Base-by-base conservation (phyloP, 2,888 invertebrate species). In the Brachypalpus laphriformis region DNA sequence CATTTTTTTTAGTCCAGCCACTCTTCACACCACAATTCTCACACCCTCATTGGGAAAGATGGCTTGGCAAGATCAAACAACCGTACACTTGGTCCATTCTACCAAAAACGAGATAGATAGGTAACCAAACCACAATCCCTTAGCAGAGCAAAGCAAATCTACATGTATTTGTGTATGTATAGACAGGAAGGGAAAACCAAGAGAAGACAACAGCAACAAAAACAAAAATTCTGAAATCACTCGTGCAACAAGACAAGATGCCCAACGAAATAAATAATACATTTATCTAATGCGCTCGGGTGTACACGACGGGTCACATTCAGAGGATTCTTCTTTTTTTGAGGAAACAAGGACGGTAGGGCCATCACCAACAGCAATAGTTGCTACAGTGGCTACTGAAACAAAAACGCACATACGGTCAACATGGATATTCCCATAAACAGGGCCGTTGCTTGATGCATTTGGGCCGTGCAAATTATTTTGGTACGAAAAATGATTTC, bases 241-340 rank as follows among this genome's bases (percentile, higher is more conserved):
- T 80, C 83, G 80, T 83, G 83, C 80, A 83, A 65, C 51, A 85
- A 78, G 70, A 61, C 75, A 83, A 74, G 47, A 80, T 85, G 83
- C 28, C 80, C 70, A 57, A 65, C 57, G 57, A 71, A 71, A 85
- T 66, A 81, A 81, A 81, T 81, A 85, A 85, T 57, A 80, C 70
- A 75, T 80, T 75, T 80, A 71, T 68, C 59, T 71, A 59, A 63
- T 72, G 68, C 66, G 74, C 49, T 78, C 31, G 45, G 42, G 54
- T 65, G 40, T 71, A 71, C 57, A 65, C 66, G 49, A 71, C 16
- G 65, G 70, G 56, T 57, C 56, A 75, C 63, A 70, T 68, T 49
- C 2, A 25, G 59, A n/a, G 7, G 34, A 8, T 51, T 2, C 2
- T 40, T n/a, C 37, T 37, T 40, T 49, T 16, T 18, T 7, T 20